phyloP scores from a whole-genome alignment of 2,797 vertebrate species.

The Coluber constrictor region DNA sequence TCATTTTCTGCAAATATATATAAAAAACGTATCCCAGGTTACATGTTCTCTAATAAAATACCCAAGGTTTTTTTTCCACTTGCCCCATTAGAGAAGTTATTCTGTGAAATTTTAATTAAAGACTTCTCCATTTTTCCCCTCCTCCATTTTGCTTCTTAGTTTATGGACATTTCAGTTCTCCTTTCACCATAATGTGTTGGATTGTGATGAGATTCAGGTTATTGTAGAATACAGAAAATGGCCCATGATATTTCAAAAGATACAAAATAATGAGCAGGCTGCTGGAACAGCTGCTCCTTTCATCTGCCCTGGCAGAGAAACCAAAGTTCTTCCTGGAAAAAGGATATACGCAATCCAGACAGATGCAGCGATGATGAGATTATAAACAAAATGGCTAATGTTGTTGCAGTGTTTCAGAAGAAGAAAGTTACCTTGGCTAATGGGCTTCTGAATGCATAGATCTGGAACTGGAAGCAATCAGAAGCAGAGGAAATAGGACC shows the following conservation, averaged over 20 bases:
- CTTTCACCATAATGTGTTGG: neutral
- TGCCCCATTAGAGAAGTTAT: neutral
- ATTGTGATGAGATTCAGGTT: neutral
- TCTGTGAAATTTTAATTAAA: neutral
- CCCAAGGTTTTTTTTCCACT: neutral
- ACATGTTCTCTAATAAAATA: neutral
- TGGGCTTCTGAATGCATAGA: neutral
- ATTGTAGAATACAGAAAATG: neutral
- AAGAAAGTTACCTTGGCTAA: neutral
- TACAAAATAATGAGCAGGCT: neutral
- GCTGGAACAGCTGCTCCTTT: neutral
- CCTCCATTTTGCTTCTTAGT: neutral
- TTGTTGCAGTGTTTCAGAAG: neutral
- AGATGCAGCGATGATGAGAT: neutral
- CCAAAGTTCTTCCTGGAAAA: neutral
- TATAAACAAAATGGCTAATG: neutral
- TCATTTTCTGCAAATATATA: neutral
- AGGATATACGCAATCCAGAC: neutral
- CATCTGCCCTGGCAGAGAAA: neutral
- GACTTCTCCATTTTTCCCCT: neutral
- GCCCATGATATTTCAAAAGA: neutral
- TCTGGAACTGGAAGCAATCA: neutral
- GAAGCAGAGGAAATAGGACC: neutral
- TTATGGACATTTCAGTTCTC: neutral
- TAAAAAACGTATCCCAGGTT: neutral